phyloP scores from a whole-genome alignment of 2,113 vertebrate species.

The Bagarius yarrelli region DNA sequence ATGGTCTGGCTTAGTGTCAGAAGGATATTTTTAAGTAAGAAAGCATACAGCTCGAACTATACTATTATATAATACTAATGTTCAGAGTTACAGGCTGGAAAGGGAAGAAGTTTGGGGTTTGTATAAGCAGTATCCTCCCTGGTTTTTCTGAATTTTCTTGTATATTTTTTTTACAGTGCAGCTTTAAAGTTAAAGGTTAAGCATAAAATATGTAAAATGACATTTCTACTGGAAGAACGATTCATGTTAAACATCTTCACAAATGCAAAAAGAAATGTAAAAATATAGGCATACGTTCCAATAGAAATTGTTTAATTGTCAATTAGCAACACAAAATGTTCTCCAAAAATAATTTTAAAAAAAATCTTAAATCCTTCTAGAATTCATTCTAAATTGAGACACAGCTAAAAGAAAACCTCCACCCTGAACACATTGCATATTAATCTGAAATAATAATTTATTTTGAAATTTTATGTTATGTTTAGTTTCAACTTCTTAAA shows the following conservation, averaged over 20 bases:
- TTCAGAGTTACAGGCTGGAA: constrained; percentile 27
- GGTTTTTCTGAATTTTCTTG: neutral
- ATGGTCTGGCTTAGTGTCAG: constrained; percentile 67
- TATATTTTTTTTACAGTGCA: constrained; percentile 10
- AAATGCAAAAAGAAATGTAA: constrained; percentile 70
- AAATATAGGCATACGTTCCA: constrained; percentile 69
- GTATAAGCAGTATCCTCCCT: constrained; percentile 15
- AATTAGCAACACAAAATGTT: constrained; percentile 55
- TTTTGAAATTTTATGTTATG: too few species aligned
- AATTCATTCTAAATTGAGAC: constrained; percentile 21
- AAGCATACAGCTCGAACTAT: constrained; percentile 51
- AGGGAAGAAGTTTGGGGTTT: neutral
- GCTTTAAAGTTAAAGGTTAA: neutral
- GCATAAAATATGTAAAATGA: constrained; percentile 18
- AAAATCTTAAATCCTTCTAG: constrained; percentile 43
- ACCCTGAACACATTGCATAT: neutral
- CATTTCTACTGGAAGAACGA: constrained; percentile 59
- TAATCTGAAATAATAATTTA: neutral
- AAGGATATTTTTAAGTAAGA: constrained; percentile 56
- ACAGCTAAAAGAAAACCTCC: neutral
- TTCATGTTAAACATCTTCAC: constrained; percentile 50
- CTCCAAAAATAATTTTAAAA: constrained; percentile 49
- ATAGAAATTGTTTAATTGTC: constrained; percentile 58
- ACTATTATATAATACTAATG: constrained; percentile 44
- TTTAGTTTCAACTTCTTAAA: neutral